Base-by-base conservation (phyloP, 1,140 invertebrate species). In the Mylabris phalerata region DNA sequence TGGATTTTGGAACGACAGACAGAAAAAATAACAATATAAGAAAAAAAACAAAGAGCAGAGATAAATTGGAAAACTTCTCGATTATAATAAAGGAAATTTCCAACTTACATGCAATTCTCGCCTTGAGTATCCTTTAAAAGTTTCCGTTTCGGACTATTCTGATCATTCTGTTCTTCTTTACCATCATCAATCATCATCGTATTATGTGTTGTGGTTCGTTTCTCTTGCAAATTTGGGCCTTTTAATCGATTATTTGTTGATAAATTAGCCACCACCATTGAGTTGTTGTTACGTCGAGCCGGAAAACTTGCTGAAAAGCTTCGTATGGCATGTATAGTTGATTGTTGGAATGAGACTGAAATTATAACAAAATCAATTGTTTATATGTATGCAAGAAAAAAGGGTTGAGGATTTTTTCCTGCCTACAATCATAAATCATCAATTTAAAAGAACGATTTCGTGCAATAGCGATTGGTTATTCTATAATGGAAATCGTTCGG, bases 281-380 rank as follows among this genome's bases (percentile, higher is more conserved):
- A 19, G 19, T 63, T 5, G 71, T 70, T 19, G 56, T 62, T 19
- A 40, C 71, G 57, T 57, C 72, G 57, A 1, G 62, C 65, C 10
- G 71, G 73, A 63, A 74, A 73, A 62, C 73, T 72, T 10, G 73
- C 73, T 7, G 71, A 72, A 62, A 73, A 74, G 57, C 73, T 73
- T 49, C 73, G 55, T 32, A 73, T 65, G 11, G 71, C 67, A 57
- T 72, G 71, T 52, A 73, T 72, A 47, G 69, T 73, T 10, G 71
- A 72, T 54, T 68, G 70, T 55, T 74, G 73, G 61, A 74, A 74
- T 9, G 73, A 71, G 40, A 74, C 73, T 74, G 55, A 57, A 70
- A 71, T 46, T 49, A 42, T 42, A 42, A 42, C 10, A 42, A 10
- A 42, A 32, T 47, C 44, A 9, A 47, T 47, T 47, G 46, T 13